Conservation (phyloP, 2,797 vertebrate genomes). For the Alca torda region DNA sequence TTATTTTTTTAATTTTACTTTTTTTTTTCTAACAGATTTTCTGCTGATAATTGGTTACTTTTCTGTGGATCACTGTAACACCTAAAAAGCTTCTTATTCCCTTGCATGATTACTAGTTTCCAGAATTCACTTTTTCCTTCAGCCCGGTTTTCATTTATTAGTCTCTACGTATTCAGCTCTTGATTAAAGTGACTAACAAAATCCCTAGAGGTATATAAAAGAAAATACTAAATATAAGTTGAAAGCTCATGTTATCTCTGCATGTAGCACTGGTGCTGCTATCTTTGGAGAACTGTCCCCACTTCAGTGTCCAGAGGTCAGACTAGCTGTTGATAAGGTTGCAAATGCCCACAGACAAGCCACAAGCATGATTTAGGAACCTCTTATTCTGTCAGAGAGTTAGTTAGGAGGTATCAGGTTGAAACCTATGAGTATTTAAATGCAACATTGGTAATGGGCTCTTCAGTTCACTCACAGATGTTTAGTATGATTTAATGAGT, state of each 20-base stretch:
- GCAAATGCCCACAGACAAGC: neutral
- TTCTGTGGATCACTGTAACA: neutral
- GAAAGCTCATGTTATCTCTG: neutral
- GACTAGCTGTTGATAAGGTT: neutral
- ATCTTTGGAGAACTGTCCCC: neutral
- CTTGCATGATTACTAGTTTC: neutral
- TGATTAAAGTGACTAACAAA: neutral
- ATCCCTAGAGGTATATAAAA: neutral
- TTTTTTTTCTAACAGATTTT: neutral
- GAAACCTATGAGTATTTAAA: neutral
- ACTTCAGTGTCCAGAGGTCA: neutral
- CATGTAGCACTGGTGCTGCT: neutral
- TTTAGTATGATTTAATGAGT: neutral
- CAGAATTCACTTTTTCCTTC: neutral
- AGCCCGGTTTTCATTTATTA: neutral
- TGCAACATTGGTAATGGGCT: neutral
- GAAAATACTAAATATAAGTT: neutral
- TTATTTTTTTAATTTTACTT: neutral
- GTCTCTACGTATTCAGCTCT: neutral
- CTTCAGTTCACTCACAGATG: neutral
- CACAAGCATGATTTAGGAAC: neutral
- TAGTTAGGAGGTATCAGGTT: neutral
- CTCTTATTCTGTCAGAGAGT: neutral
- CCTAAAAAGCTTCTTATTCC: neutral
- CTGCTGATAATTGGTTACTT: neutral